Evolutionary conservation across 2,797 vertebrate genomes (phyloP).

Genomic region (Melopsittacus undulatus): DNA sequence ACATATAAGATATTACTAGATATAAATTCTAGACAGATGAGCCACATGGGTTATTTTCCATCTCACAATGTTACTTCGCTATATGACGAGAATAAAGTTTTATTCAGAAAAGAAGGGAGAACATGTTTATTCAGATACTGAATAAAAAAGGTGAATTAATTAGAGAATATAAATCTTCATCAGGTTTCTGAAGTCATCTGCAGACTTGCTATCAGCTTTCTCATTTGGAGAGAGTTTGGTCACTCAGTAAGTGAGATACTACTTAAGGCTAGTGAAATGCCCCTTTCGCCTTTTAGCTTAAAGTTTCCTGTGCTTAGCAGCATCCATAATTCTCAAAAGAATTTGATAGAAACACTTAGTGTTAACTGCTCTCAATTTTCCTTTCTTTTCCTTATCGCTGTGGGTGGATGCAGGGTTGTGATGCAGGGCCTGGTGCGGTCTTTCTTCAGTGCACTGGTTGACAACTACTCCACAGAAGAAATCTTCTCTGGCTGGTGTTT

Average conservation of each 20-base stretch:
- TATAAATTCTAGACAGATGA: constrained; percentile 45
- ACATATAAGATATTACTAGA: constrained; percentile 8
- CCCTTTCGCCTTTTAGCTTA: not conserved
- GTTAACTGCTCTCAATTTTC: not conserved
- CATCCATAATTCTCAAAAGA: not conserved
- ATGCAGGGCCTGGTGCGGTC: not conserved
- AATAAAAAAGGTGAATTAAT: constrained; percentile 18
- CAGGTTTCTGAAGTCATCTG: not conserved
- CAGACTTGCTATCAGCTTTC: not conserved
- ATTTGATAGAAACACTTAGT: not conserved
- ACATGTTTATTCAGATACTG: constrained; percentile 3
- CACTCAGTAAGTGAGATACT: not conserved
- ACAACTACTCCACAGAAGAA: not conserved
- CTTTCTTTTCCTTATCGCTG: not conserved
- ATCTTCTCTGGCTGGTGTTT: not conserved
- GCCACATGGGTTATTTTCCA: constrained; percentile 18
- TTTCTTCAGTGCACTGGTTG: not conserved
- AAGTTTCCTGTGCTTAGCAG: not conserved
- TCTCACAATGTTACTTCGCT: not conserved
- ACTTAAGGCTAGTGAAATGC: not conserved
- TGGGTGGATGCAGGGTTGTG: not conserved
- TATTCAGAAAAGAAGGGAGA: not conserved
- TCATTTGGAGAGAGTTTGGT: not conserved
- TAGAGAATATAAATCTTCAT: not conserved
- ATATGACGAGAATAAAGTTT: constrained; percentile 32